Evolutionary conservation across 2,888 invertebrate species (phyloP).

Genomic region (Agrochola lota): DNA sequence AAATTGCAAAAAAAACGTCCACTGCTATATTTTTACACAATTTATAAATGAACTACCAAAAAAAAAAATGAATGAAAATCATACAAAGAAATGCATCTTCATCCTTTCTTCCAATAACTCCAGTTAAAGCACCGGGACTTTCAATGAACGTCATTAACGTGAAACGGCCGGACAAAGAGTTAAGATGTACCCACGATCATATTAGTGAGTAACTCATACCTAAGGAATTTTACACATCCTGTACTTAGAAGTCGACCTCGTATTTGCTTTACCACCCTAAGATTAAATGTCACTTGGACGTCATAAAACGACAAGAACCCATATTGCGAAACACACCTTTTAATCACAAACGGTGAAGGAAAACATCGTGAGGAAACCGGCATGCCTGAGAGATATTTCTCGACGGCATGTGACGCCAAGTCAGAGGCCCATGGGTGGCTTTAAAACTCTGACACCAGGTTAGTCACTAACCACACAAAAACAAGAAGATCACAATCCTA

Average conservation of each 20-base stretch:
- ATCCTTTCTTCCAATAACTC: slow-evolving; percentile 14
- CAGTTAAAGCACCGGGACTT: slow-evolving; percentile 47
- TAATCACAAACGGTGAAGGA: too few species aligned
- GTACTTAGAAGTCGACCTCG: not conserved
- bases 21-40: too few species aligned
- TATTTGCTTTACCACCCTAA: not conserved
- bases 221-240: slow-evolving; percentile 10
- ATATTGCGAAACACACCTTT: too few species aligned
- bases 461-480: too few species aligned
- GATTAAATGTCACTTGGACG: not conserved
- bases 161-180: slow-evolving; percentile 20
- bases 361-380: too few species aligned
- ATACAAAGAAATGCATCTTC: slow-evolving; percentile 12
- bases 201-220: slow-evolving; percentile 8
- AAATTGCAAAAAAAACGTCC: too few species aligned
- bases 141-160: slow-evolving; percentile 52
- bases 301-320: not conserved
- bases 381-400: too few species aligned
- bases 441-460: too few species aligned
- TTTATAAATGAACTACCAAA: too few species aligned
- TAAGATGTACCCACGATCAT: slow-evolving; percentile 9
- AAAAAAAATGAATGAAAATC: not conserved
- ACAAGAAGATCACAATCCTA: too few species aligned
- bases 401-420: too few species aligned
- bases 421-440: too few species aligned